Base-by-base conservation (phyloP, 2,888 invertebrate genomes). In the Philereme vetulata region DNA sequence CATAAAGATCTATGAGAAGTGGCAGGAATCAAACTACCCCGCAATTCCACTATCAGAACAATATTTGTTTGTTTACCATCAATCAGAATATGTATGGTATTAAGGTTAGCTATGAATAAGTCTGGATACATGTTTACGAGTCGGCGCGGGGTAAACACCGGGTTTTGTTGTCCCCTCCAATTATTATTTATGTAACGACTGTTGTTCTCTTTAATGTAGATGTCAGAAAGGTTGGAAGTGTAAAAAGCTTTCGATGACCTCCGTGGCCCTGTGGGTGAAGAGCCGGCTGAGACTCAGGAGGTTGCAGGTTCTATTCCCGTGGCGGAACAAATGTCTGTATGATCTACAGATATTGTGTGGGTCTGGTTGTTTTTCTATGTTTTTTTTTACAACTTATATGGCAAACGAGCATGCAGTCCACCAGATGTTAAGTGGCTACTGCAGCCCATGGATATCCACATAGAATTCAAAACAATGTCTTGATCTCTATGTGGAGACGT, bases 141-240 rank as follows among this genome's bases (percentile, higher is more conserved):
- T 56, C 69, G 65, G 72, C 75, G 56, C 71, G 85, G 85, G 85
- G 86, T 88, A 86, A 88, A 86, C 88, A 88, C 81, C 70, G 80
- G 80, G 80, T 80, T 80, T 81, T 82, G 82, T 84, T 82, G 81
- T 82, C 77, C 78, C 74, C 76, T 71, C 64, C 70, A 68, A 77
- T 81, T 85, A 86, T 89, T 90, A 88, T 91, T 91, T 90, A 91
- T 91, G 90, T 89, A 84, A 91, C 89, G 89, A 81, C 85, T 85
- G 83, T 91, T 91, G 85, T 88, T 87, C 73, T 80, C 72, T 81
- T 63, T 21, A 34, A 43, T 66, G 47, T 0, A 8, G 72, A 74
- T 44, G 44, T 32, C 67, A 40, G 62, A 77, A 68, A 4, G 4
- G 4, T 43, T 70, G 65, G 78, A 80, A 72, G 68, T 38, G 76